These are phyloP conservation scores for Crenuchus spilurus DNA, from an alignment of 2,797 vertebrate genomes.

Conservation along the genomic window DNA sequence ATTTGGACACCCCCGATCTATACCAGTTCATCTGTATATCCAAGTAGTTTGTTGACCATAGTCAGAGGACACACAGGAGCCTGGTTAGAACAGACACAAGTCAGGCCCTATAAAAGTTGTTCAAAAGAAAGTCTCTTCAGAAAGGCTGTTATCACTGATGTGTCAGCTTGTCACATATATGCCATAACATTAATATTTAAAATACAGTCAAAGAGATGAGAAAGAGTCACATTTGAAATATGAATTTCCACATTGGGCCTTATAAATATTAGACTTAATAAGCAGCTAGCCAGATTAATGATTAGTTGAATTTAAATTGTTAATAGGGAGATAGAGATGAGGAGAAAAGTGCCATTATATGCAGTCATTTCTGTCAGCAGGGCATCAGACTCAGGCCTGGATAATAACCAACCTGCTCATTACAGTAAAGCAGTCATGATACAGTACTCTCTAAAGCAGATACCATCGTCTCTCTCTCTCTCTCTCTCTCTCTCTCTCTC, in stretches of 20 bases:
- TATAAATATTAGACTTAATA: conserved; percentile 85
- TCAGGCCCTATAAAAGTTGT: conserved; percentile 64
- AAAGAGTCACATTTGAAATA: conserved; percentile 80
- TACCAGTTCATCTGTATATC: too few species aligned
- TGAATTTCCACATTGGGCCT: conserved; percentile 83
- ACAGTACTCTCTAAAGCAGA: not conserved
- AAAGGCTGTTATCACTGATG: conserved; percentile 44
- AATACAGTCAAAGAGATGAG: conserved; percentile 73
- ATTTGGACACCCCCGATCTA: too few species aligned
- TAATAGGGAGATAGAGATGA: conserved; percentile 74
- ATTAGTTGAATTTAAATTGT: conserved; percentile 78
- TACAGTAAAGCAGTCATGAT: conserved; percentile 18
- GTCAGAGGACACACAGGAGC: not conserved
- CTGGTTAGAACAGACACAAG: not conserved
- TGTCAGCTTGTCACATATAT: conserved; percentile 62
- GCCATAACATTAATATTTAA: conserved; percentile 77
- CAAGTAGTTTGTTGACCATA: too few species aligned
- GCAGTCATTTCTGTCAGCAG: conserved; percentile 71
- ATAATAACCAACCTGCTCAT: conserved; percentile 53
- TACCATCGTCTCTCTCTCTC: not conserved
- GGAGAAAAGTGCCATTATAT: conserved; percentile 70
- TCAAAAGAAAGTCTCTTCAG: conserved; percentile 42
- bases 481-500: conserved; percentile 18
- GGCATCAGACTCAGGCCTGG: conserved; percentile 42
- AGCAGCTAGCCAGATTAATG: conserved; percentile 79